phyloP scores from a whole-genome alignment of 1,140 invertebrate species.

The Cydia splendana region DNA sequence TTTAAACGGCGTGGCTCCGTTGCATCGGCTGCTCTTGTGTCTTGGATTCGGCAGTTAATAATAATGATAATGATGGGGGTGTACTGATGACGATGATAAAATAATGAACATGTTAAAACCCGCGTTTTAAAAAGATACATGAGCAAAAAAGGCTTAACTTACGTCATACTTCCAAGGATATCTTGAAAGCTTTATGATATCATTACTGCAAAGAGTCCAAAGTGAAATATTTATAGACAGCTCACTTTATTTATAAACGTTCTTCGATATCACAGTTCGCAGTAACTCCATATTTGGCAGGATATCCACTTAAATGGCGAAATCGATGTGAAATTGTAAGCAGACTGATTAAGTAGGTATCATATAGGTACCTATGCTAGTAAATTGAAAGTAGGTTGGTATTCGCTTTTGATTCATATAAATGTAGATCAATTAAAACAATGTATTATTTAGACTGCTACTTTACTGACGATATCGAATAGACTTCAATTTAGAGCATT shows the following conservation, averaged over 20 bases:
- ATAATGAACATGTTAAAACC: not conserved
- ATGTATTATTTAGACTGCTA: too few species aligned
- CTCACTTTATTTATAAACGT: constrained; percentile 5
- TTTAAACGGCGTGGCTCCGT: too few species aligned
- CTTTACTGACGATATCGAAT: too few species aligned
- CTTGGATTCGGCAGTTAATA: too few species aligned
- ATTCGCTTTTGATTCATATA: too few species aligned
- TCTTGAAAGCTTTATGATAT: not conserved
- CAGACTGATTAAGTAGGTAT: not conserved
- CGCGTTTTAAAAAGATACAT: not conserved
- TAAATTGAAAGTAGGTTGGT: too few species aligned
- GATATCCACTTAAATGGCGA: not conserved
- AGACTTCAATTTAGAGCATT: too few species aligned
- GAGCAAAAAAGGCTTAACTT: not conserved
- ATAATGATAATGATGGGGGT: too few species aligned
- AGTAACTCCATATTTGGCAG: not conserved
- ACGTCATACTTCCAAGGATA: constrained; percentile 5
- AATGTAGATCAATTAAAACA: too few species aligned
- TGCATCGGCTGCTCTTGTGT: too few species aligned
- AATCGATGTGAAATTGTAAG: not conserved
- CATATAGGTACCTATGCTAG: not conserved
- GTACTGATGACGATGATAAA: too few species aligned
- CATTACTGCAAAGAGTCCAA: constrained; percentile 1
- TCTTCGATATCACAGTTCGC: constrained; percentile 1
- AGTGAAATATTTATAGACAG: not conserved